Percentiles rank a stretch among this genome's conserved stretches.
Conservation (phyloP, 2,797 vertebrate species). For the Melanotaenia nigrans region DNA sequence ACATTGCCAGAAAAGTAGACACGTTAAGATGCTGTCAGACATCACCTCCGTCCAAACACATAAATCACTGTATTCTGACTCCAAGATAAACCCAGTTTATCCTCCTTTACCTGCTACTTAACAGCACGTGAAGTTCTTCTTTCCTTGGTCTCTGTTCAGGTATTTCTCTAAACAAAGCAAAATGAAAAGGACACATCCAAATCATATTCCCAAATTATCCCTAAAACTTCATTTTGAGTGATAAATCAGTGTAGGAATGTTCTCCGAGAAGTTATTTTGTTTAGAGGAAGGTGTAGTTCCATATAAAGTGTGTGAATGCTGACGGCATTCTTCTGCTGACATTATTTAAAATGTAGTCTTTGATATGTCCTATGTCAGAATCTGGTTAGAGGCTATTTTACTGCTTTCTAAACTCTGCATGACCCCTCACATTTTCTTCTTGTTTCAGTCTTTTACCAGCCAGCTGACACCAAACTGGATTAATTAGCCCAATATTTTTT, state of each 20-base stretch:
- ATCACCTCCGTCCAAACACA: constrained; percentile 29
- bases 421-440: constrained; percentile 27
- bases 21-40: constrained; percentile 16
- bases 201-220: neutral
- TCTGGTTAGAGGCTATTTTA: neutral
- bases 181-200: constrained; percentile 40
- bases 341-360: constrained; percentile 19
- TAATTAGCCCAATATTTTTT: constrained; percentile 36
- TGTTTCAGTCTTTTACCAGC: constrained; percentile 31
- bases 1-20: constrained; percentile 22
- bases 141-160: constrained; percentile 35
- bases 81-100: constrained; percentile 37
- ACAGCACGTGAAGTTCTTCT: constrained; percentile 5
- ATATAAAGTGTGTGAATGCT: neutral
- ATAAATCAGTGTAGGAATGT: constrained; percentile 72
- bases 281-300: constrained; percentile 1
- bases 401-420: constrained; percentile 38
- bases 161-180: constrained; percentile 41
- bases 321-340: neutral
- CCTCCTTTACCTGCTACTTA: constrained; percentile 19
- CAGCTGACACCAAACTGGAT: constrained; percentile 44
- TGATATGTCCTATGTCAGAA: neutral
- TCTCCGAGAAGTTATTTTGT: constrained; percentile 43
- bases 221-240: constrained; percentile 30
- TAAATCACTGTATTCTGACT: constrained; percentile 43